Evolutionary conservation across 2,888 invertebrate species (phyloP).

Genomic region (Philopedon plagiatum): DNA sequence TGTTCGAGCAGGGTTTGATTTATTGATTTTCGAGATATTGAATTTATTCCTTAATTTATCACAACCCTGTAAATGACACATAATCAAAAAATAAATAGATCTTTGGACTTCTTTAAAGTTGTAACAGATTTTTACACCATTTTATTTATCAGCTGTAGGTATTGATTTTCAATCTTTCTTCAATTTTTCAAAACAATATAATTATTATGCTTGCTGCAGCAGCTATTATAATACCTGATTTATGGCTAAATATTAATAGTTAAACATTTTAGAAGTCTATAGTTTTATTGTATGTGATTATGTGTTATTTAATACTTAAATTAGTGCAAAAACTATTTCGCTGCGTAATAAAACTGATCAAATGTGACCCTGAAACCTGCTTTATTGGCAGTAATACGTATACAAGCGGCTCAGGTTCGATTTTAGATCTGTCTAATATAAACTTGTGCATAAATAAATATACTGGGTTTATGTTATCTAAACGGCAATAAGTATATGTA

Average conservation of each 20-base stretch:
- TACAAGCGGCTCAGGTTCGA: slow-evolving; percentile 1
- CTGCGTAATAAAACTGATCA: slow-evolving; percentile 18
- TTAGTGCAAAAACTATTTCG: slow-evolving; percentile 8
- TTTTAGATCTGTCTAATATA: background rate
- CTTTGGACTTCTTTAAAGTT: too few species aligned
- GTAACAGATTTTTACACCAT: too few species aligned
- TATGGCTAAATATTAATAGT: background rate
- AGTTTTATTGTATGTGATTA: background rate
- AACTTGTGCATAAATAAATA: background rate
- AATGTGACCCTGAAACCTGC: slow-evolving; percentile 16
- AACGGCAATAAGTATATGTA: background rate
- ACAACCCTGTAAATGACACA: too few species aligned
- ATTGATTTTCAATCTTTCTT: too few species aligned
- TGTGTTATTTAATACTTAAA: slow-evolving; percentile 11
- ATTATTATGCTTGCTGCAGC: too few species aligned
- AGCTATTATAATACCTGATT: background rate
- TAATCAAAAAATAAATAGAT: too few species aligned
- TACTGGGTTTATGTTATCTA: background rate
- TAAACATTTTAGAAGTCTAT: background rate
- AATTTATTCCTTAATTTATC: too few species aligned
- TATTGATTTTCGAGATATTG: too few species aligned
- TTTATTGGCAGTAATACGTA: slow-evolving; percentile 17
- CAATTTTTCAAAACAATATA: too few species aligned
- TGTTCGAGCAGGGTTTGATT: too few species aligned
- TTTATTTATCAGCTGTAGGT: too few species aligned